Conservation (phyloP, 1,140 invertebrate genomes). For the Pogonomyrmex barbatus region DNA sequence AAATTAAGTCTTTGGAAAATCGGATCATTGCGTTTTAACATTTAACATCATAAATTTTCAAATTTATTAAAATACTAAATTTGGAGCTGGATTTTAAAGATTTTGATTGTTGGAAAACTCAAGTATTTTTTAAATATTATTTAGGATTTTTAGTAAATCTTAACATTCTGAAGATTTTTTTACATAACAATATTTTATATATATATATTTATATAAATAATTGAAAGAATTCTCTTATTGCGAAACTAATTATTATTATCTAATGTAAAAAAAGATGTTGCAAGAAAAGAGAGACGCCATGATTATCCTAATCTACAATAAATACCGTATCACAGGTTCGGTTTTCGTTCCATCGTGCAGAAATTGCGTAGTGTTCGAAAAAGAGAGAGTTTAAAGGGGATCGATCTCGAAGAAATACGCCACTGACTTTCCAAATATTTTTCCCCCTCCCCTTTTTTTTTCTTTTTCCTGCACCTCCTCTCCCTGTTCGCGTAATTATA, state of each 20-base stretch:
- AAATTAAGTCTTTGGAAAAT: neutral
- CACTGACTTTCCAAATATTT: neutral
- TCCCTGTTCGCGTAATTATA: neutral
- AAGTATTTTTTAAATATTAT: too few relatives aligned
- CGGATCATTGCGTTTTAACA: neutral
- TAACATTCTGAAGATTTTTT: neutral
- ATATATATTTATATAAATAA: neutral
- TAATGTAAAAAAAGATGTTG: neutral
- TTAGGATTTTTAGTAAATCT: neutral
- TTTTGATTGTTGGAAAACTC: neutral
- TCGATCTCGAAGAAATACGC: neutral
- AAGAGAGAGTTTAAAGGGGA: neutral
- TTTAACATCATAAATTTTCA: neutral
- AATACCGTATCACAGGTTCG: conserved; percentile 19
- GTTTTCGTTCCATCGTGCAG: neutral
- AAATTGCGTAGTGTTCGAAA: conserved; percentile 6
- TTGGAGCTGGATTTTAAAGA: neutral
- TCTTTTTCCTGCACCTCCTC: too few relatives aligned
- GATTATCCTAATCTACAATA: neutral
- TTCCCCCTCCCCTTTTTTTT: neutral
- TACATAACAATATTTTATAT: neutral
- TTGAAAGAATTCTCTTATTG: too few relatives aligned
- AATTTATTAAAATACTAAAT: conserved; percentile 1
- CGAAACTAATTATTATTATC: neutral
- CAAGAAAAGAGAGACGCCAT: neutral